Percentiles rank a stretch among this genome's conserved stretches.
phyloP scores from a whole-genome alignment of 2,797 vertebrate genomes.

The Mycteria americana region DNA sequence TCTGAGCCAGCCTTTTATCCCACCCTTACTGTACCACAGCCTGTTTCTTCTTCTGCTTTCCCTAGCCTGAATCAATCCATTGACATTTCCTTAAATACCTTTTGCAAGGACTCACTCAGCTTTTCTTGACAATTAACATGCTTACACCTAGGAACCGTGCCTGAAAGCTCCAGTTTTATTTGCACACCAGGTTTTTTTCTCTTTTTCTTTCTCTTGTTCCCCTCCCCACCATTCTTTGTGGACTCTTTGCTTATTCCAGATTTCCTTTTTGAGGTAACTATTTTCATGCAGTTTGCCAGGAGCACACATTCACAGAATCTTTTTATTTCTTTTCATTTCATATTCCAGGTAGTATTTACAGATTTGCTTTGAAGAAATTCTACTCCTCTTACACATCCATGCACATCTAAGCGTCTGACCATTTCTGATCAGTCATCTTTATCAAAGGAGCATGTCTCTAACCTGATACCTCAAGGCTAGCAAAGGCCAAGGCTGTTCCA shows the following conservation, averaged over 20 bases:
- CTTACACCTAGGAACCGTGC: not conserved
- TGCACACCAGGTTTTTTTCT: not conserved
- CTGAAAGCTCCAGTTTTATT: not conserved
- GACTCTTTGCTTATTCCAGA: not conserved
- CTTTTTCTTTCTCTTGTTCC: not conserved
- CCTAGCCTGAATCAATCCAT: not conserved
- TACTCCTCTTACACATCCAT: not conserved
- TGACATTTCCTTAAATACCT: not conserved
- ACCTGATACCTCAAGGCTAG: not conserved
- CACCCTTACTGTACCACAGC: not conserved
- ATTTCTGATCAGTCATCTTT: not conserved
- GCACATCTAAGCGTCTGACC: not conserved
- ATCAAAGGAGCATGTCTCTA: not conserved
- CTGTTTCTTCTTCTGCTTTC: not conserved
- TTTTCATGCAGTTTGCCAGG: not conserved
- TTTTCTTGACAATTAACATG: not conserved
- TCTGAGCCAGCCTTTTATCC: not conserved
- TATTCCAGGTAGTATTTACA: not conserved
- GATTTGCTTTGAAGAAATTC: not conserved
- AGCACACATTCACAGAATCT: not conserved
- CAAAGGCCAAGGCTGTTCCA: not conserved
- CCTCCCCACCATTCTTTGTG: not conserved
- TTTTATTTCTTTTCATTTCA: not conserved
- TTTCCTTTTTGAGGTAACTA: not conserved
- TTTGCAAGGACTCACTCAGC: not conserved